phyloP scores from a whole-genome alignment of 2,797 vertebrate genomes.

The Acrossocheilus wenchowensis region DNA sequence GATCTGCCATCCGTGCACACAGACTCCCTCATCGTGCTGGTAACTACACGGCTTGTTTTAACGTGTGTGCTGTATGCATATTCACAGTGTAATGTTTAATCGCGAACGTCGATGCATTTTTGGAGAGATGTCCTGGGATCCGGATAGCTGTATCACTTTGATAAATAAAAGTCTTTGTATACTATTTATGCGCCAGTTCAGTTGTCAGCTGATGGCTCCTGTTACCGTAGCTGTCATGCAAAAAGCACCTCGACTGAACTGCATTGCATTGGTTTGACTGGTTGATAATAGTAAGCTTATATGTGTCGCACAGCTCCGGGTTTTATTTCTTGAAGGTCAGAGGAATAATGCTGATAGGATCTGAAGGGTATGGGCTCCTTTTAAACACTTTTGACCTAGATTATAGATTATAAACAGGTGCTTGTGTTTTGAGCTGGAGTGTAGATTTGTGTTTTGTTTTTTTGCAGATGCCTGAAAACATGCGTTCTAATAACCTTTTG shows the following conservation, averaged over 20 bases:
- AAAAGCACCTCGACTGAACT: neutral
- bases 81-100: neutral
- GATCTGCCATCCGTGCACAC: slow-evolving; percentile 92
- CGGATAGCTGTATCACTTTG: neutral
- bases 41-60: slow-evolving; percentile 68
- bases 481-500: neutral
- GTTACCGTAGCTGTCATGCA: neutral
- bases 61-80: neutral
- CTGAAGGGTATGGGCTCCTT: slow-evolving; percentile 26
- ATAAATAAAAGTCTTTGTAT: neutral
- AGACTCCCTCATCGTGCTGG: slow-evolving; percentile 91
- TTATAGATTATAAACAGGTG: neutral
- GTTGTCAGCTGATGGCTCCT: neutral
- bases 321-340: slow-evolving; percentile 56
- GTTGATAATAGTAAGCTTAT: neutral
- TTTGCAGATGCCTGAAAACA: neutral
- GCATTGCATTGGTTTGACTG: neutral
- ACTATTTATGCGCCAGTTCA: neutral
- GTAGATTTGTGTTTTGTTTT: neutral
- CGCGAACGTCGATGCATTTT: neutral
- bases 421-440: neutral
- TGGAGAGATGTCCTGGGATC: neutral
- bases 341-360: slow-evolving; percentile 26
- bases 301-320: neutral
- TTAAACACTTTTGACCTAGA: neutral